Evolutionary conservation across 2,797 vertebrate species (phyloP), one percentile per base, ranked within the genome.

Genomic region (Melanotaenia trifasciata): DNA sequence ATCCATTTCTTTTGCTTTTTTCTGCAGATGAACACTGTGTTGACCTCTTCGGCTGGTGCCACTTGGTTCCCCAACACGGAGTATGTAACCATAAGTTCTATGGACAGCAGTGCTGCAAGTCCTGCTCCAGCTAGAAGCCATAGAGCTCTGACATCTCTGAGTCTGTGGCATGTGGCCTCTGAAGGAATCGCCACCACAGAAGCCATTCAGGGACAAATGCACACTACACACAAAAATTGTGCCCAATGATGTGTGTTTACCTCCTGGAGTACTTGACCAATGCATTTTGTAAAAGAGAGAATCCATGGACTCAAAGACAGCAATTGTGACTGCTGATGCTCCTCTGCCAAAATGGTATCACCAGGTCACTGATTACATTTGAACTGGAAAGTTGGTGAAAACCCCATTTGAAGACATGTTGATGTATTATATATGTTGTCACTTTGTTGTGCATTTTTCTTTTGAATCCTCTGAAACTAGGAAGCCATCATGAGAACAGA

Each of bases 41-140:
- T 20, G 98, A 99, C 84, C 95, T 93, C 81, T 99, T 98, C 90
- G 94, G 90, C 78, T 99, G 98, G 98, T 99, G 98, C 79, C 96
- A 95, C 84, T 88, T 99, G 86, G 98, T 99, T 26, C 97, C 97
- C 33, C 97, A 97, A 79, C 97, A 99, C 0, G 96, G 97, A 0
- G 95, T 99, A 72, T 99, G 98, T 72, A 97, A 97, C 89, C 97
- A 99, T 94, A 97, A 97, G 82, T 99, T 98, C 88, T 99, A 99
- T 0, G 97, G 97, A 67, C 96, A 97, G 72, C 97, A 98, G 74
- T 99, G 98, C 58, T 99, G 98, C 90, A 96, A 93, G 82, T 97
- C 98, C 3, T 99, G 98, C 76, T 95, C 96, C 0, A 91, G 92
- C 84, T 97, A 95, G 87, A 96, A 92, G 88, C 95, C 93, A 74